Evolutionary conservation across 2,113 vertebrate genomes (phyloP).

Genomic region (Arothron firmamentum): DNA sequence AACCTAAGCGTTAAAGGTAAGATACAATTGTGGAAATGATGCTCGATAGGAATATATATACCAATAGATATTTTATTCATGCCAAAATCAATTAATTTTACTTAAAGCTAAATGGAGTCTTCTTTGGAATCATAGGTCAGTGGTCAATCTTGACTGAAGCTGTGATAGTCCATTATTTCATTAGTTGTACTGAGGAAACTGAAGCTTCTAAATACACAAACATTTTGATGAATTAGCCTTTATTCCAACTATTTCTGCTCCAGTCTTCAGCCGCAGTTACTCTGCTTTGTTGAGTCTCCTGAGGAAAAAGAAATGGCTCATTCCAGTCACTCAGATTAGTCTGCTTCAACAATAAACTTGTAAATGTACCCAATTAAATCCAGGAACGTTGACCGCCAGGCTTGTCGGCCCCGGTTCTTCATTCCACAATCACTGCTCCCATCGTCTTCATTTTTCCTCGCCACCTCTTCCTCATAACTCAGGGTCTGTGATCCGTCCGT

Average conservation of each 20-base stretch:
- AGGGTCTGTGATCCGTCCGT: slow-evolving; percentile 43
- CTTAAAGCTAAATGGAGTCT: too few species aligned
- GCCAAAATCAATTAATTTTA: too few species aligned
- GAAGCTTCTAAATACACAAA: too few species aligned
- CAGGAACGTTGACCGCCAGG: slow-evolving; percentile 36
- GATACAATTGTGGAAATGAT: too few species aligned
- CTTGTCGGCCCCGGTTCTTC: background rate
- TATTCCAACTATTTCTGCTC: background rate
- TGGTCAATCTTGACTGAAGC: too few species aligned
- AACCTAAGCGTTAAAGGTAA: too few species aligned
- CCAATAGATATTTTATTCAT: too few species aligned
- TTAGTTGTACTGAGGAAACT: too few species aligned
- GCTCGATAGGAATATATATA: too few species aligned
- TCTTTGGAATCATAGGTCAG: too few species aligned
- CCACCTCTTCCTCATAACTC: slow-evolving; percentile 62
- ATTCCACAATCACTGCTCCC: background rate
- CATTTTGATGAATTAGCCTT: slow-evolving; percentile 2
- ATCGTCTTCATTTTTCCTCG: background rate
- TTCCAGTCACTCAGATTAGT: background rate
- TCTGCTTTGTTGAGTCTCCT: slow-evolving; percentile 54
- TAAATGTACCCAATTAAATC: slow-evolving; percentile 47
- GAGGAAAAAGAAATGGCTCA: background rate
- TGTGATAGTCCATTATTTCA: too few species aligned
- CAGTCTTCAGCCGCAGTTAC: slow-evolving; percentile 1
- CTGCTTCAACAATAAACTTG: background rate